These are phyloP conservation scores for Etia nguti DNA, from an alignment of 2,113 vertebrate species.

Conservation along the genomic window DNA sequence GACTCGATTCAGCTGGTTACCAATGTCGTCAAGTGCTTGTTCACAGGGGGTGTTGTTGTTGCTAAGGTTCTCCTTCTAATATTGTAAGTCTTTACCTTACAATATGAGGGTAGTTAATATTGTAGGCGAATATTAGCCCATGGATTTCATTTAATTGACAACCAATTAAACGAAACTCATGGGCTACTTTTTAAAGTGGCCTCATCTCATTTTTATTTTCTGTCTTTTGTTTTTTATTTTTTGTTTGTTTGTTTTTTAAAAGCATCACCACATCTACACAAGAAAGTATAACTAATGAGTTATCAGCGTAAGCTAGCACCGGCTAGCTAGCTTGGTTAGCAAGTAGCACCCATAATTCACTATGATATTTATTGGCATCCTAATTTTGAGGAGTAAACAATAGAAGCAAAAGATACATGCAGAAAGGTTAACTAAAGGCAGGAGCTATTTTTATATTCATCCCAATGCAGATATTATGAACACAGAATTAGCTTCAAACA, in stretches of 20 bases:
- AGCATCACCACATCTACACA: background rate
- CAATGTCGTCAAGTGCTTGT: background rate
- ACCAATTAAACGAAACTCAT: background rate
- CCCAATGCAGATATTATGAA: background rate
- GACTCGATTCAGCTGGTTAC: background rate
- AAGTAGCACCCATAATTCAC: background rate
- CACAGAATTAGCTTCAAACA: background rate
- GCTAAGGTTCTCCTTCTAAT: background rate
- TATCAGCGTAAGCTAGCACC: background rate
- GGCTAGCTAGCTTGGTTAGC: background rate
- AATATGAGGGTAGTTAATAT: background rate
- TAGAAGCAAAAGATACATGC: background rate
- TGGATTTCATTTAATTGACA: background rate
- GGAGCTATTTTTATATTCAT: background rate
- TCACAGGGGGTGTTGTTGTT: background rate
- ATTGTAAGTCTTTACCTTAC: background rate
- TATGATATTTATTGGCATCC: background rate
- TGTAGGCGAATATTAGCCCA: background rate
- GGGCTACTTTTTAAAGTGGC: background rate
- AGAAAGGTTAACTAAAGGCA: background rate
- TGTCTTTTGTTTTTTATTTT: background rate
- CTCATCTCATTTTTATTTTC: background rate
- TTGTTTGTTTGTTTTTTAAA: background rate
- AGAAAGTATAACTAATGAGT: background rate
- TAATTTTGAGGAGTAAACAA: background rate